Conservation (phyloP, 2,797 vertebrate species). For the Carapus acus region DNA sequence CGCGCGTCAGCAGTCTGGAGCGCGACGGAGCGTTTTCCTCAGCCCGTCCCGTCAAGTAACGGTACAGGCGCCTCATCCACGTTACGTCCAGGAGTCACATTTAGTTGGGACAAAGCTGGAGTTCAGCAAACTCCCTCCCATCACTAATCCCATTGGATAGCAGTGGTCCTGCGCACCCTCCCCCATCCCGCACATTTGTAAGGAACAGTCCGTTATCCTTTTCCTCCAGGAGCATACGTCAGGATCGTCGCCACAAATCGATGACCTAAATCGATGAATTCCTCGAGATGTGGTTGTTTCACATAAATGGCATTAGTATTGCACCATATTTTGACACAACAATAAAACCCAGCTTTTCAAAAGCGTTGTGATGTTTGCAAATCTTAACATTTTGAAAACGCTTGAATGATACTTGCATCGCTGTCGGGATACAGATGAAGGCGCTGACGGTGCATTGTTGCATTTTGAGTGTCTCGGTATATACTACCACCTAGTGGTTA, state of each 20-base stretch:
- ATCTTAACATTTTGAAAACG: no score
- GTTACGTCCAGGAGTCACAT: conserved; percentile 58
- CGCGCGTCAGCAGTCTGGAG: conserved; percentile 22
- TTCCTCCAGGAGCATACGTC: conserved; percentile 15
- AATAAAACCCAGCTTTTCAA: no score
- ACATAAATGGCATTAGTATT: neutral
- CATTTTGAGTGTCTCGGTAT: conserved; percentile 5
- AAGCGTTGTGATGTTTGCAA: no score
- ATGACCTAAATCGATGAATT: no score
- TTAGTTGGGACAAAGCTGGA: conserved; percentile 75
- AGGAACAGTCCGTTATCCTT: conserved; percentile 28
- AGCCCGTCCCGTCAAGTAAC: conserved; percentile 67
- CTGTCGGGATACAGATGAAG: neutral
- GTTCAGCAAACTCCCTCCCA: conserved; percentile 70
- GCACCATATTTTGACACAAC: no score
- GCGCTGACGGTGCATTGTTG: neutral
- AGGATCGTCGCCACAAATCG: no score
- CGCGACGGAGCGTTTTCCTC: conserved; percentile 22
- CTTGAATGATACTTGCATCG: no score
- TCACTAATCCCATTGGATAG: conserved; percentile 64
- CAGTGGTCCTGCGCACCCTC: conserved; percentile 53
- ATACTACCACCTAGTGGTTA: conserved; percentile 55
- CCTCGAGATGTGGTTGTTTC: neutral
- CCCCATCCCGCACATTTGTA: conserved; percentile 25
- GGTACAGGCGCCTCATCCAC: conserved; percentile 69